Base-by-base conservation (phyloP, 2,113 vertebrate species). In the Ammospiza caudacuta region DNA sequence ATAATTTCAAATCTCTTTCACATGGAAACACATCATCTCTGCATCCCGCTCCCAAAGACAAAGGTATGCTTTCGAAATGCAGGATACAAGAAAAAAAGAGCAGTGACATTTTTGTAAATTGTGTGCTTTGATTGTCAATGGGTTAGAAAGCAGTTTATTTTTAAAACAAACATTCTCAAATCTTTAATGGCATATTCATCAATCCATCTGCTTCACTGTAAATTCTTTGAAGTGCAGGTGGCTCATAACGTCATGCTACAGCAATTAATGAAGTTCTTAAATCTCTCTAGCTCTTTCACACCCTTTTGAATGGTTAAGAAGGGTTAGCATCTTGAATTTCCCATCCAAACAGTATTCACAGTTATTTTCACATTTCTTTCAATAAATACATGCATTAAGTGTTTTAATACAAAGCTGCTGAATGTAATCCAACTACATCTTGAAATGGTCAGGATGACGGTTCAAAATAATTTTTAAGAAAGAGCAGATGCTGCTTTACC, bases 181-280 rank as follows among this genome's bases (percentile, higher is more conserved):
- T 96, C 93, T 96, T 95, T 98, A 87, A 95, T 96, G 94, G 75
- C 23, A 35, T 75, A 97, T 96, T 98, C 97, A 97, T 95, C 92
- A 92, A 96, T 96, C 97, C 97, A 97, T 98, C 97, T 98, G 97
- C 87, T 97, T 95, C 80, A 87, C 85, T 95, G 87, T 84, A 94
- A 94, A 96, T 88, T 96, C 91, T 96, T 88, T 95, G 80, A 93
- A 97, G 96, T 97, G 97, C 97, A 98, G 97, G 97, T 97, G 98
- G 97, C 95, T 84, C 89, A 73, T 90, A 93, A 95, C 15, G 2
- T 95, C 91, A 95, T 70, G 79, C 89, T 88, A 94, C 72, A 88
- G 95, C 95, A 97, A 96, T 96, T 98, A 97, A 97, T 97, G 95
- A 97, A 97, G 94, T 96, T 97, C 93, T 94, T 87, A 29, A 95